Percentiles rank a stretch among this genome's conserved stretches.
phyloP scores from a whole-genome alignment of 2,888 invertebrate species.

The Leucophenga maculata region DNA sequence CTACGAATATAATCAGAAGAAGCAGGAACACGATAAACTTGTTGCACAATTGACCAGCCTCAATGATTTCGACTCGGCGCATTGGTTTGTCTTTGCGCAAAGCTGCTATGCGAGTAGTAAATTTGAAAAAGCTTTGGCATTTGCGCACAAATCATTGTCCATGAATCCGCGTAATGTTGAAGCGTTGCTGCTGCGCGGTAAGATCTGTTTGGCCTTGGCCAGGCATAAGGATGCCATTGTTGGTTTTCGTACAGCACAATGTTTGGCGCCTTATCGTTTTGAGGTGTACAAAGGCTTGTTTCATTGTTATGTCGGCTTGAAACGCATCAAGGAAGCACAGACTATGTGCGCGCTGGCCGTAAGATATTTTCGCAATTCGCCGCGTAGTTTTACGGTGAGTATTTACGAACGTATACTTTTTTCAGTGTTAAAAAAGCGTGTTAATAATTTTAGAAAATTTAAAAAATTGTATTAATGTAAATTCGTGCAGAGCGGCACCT shows the following conservation, averaged over 20 bases:
- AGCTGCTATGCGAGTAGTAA: conserved; percentile 76
- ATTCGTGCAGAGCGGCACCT: too few relatives aligned
- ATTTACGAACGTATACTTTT: too few relatives aligned
- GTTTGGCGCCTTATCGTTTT: conserved; percentile 68
- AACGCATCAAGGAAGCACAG: conserved; percentile 81
- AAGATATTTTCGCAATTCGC: conserved; percentile 80
- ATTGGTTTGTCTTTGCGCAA: conserved; percentile 85
- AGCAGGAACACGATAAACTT: conserved; percentile 78
- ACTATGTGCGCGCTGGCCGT: conserved; percentile 81
- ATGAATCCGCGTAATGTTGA: conserved; percentile 80
- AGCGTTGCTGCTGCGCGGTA: conserved; percentile 80
- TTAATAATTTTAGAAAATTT: too few relatives aligned
- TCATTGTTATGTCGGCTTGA: conserved; percentile 80
- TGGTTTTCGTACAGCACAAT: conserved; percentile 62
- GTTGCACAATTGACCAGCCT: conserved; percentile 69
- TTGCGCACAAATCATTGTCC: conserved; percentile 81
- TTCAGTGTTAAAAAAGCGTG: too few relatives aligned
- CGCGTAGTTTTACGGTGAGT: conserved; percentile 81
- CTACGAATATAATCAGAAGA: conserved; percentile 74
- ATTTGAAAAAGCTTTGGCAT: conserved; percentile 80
- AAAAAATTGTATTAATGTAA: too few relatives aligned
- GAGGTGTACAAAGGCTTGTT: conserved; percentile 86
- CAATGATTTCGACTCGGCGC: conserved; percentile 76
- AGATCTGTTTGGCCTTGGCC: conserved; percentile 64
- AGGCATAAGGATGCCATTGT: conserved; percentile 64